Conservation (phyloP, 2,888 invertebrate species). For the Phengaris alcon region DNA sequence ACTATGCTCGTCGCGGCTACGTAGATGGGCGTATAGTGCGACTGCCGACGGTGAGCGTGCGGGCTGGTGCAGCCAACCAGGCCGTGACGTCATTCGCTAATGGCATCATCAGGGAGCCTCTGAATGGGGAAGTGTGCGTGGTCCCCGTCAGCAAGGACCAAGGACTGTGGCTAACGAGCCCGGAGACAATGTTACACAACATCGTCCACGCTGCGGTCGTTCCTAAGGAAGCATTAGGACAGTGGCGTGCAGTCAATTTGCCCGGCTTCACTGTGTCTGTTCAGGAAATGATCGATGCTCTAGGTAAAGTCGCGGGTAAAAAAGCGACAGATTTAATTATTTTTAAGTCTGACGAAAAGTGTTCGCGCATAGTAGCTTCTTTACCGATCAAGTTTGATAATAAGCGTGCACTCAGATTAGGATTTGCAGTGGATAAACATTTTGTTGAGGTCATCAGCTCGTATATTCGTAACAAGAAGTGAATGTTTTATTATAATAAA, state of each 20-base stretch:
- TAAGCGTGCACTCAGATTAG: constrained; percentile 53
- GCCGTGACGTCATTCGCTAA: constrained; percentile 71
- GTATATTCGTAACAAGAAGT: constrained; percentile 29
- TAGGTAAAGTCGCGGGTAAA: constrained; percentile 54
- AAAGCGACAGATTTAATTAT: constrained; percentile 49
- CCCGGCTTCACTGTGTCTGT: constrained; percentile 60
- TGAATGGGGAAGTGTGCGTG: constrained; percentile 49
- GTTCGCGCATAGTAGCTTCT: constrained; percentile 53
- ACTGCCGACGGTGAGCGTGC: constrained; percentile 64
- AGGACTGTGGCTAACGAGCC: constrained; percentile 60
- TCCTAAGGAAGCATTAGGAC: constrained; percentile 45
- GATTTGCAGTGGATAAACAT: constrained; percentile 54
- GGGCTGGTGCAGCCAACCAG: constrained; percentile 60
- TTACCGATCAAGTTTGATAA: constrained; percentile 60
- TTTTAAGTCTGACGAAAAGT: constrained; percentile 48
- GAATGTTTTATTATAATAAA: neutral
- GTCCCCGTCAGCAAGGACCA: constrained; percentile 56
- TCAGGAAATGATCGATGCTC: constrained; percentile 53
- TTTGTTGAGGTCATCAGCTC: constrained; percentile 53
- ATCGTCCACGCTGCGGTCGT: constrained; percentile 54
- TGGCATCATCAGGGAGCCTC: constrained; percentile 62
- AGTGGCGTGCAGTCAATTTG: constrained; percentile 55
- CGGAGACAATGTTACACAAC: constrained; percentile 53
- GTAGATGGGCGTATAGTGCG: constrained; percentile 59
- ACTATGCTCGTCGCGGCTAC: constrained; percentile 62